Evolutionary conservation across 2,888 invertebrate species (phyloP).

Genomic region (Rhingia campestris): DNA sequence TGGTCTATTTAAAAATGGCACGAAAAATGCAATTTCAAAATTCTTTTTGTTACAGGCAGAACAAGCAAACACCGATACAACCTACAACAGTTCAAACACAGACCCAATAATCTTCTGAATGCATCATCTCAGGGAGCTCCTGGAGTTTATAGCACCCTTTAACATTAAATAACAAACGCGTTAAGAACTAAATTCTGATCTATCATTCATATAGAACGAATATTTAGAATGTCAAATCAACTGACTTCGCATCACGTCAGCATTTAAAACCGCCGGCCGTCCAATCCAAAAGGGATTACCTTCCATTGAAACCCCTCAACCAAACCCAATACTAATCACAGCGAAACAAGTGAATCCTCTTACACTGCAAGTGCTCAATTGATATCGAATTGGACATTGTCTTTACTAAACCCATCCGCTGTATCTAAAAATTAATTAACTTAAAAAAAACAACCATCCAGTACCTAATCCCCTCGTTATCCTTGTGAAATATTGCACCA

Average conservation of each 20-base stretch:
- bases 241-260: background rate
- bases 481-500: constrained; percentile 57
- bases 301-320: background rate
- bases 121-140: no score
- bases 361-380: background rate
- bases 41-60: no score
- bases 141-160: no score
- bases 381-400: background rate
- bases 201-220: no score
- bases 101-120: no score
- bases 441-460: constrained; percentile 4
- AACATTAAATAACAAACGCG: no score
- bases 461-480: constrained; percentile 9
- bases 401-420: constrained; percentile 7
- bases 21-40: no score
- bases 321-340: background rate
- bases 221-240: no score
- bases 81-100: no score
- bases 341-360: constrained; percentile 6
- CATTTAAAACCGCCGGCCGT: background rate
- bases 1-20: no score
- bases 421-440: constrained; percentile 39
- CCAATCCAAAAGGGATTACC: background rate
- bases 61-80: no score
- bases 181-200: no score